Conservation (phyloP, 2,888 invertebrate species). For the Tetramorium bicarinatum region DNA sequence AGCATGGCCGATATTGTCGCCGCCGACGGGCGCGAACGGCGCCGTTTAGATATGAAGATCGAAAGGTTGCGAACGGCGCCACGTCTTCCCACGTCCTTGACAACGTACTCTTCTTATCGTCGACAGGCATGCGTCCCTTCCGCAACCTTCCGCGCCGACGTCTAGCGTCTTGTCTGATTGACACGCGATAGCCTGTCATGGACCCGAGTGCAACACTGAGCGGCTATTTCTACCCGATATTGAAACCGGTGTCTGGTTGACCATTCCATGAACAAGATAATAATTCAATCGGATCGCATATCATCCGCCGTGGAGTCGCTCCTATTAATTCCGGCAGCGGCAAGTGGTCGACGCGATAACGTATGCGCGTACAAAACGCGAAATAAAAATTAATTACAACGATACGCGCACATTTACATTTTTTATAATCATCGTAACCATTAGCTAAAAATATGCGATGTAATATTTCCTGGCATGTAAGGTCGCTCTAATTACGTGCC, state of each 20-base stretch:
- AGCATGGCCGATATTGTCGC: conserved; percentile 71
- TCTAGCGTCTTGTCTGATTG: conserved; percentile 27
- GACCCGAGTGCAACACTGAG: neutral
- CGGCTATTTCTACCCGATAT: neutral
- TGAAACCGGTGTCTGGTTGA: conserved; percentile 27
- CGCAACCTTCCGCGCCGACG: neutral
- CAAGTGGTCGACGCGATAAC: conserved; percentile 1
- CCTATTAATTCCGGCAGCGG: conserved; percentile 10
- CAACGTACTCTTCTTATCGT: conserved; percentile 68
- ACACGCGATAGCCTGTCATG: conserved; percentile 32
- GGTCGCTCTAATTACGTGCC: conserved; percentile 32
- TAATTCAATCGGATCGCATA: conserved; percentile 44
- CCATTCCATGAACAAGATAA: conserved; percentile 27
- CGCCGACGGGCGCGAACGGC: conserved; percentile 63
- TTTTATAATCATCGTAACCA: neutral
- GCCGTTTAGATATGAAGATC: conserved; percentile 48
- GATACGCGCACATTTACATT: neutral
- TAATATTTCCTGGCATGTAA: conserved; percentile 17
- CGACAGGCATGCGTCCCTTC: conserved; percentile 29
- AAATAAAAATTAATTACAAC: conserved; percentile 9
- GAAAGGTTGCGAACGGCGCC: conserved; percentile 62
- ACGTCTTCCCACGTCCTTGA: conserved; percentile 68
- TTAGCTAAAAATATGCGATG: conserved; percentile 7
- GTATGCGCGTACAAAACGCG: neutral
- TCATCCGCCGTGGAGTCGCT: neutral